Conservation (phyloP, 2,797 vertebrate genomes). For the Chelidonichthys spinosus region DNA sequence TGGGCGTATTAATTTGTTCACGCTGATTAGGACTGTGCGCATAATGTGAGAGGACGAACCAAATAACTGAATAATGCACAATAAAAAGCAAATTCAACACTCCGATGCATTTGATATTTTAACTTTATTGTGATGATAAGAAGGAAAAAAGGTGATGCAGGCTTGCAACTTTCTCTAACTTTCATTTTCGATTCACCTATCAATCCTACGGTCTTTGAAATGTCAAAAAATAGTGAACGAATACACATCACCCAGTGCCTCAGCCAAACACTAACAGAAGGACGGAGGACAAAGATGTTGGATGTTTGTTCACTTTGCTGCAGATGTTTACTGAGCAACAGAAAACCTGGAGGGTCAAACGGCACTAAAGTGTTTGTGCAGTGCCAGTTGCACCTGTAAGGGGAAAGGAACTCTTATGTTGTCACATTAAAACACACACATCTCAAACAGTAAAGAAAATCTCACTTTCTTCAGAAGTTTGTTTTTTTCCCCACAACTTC, state of each 20-base stretch:
- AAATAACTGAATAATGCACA: neutral
- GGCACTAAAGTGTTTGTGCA: conserved; percentile 24
- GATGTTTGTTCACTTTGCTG: conserved; percentile 17
- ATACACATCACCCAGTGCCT: neutral
- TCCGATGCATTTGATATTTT: neutral
- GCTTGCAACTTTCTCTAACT: neutral
- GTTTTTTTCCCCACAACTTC: conserved; percentile 23
- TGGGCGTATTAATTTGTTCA: conserved; percentile 26
- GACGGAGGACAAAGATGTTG: conserved; percentile 15
- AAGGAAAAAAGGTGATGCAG: neutral
- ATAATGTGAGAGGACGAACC: neutral
- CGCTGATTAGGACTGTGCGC: conserved; percentile 14
- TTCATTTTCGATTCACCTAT: neutral
- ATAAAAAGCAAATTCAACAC: conserved; percentile 1
- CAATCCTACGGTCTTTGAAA: neutral
- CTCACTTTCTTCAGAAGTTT: conserved; percentile 25
- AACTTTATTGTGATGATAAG: neutral
- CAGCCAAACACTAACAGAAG: conserved; percentile 9
- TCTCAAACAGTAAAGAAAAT: conserved; percentile 11
- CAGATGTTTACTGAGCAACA: conserved; percentile 1
- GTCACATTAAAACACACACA: conserved; percentile 33
- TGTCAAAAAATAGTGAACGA: neutral
- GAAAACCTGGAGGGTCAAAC: conserved; percentile 20
- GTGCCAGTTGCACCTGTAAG: conserved; percentile 1
- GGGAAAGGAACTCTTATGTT: conserved; percentile 12